Percentiles rank a stretch among this genome's conserved stretches.
These are phyloP conservation scores for Uloborus diversus DNA, from an alignment of 1,140 invertebrate genomes.

Conservation along the genomic window DNA sequence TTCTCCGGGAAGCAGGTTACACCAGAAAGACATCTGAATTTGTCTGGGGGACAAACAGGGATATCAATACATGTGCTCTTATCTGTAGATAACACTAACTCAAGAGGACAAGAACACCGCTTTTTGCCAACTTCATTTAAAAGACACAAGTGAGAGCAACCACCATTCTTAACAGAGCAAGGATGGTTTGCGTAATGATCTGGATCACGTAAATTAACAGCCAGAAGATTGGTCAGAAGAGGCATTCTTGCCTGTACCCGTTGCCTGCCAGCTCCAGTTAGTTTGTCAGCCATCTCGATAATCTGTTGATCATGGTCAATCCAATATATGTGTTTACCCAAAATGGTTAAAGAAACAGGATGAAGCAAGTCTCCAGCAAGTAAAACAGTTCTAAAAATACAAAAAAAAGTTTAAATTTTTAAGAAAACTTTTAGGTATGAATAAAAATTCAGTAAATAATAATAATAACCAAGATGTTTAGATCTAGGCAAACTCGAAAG, in stretches of 20 bases:
- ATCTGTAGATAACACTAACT: constrained; percentile 76
- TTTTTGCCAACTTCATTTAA: constrained; percentile 45
- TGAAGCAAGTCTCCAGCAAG: constrained; percentile 56
- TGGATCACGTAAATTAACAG: constrained; percentile 60
- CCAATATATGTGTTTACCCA: constrained; percentile 88
- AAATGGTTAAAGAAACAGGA: constrained; percentile 76
- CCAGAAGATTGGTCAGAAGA: constrained; percentile 66
- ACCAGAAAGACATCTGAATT: constrained; percentile 77
- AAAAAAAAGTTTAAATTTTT: constrained; percentile 55
- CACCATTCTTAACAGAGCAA: constrained; percentile 80
- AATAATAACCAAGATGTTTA: neutral
- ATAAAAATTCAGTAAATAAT: neutral
- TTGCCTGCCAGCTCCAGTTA: constrained; percentile 88
- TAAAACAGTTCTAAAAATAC: constrained; percentile 61
- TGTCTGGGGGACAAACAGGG: constrained; percentile 78
- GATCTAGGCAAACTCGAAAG: neutral
- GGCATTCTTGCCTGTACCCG: constrained; percentile 69
- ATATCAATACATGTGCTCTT: constrained; percentile 74
- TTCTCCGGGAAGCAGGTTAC: constrained; percentile 58
- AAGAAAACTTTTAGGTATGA: neutral
- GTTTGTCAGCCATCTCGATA: constrained; percentile 88
- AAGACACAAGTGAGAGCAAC: constrained; percentile 83
- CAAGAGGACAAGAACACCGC: constrained; percentile 80
- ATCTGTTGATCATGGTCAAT: constrained; percentile 81
- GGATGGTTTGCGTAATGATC: constrained; percentile 72